Base-by-base conservation (phyloP, 2,797 vertebrate species). In the Sebastes nivosus region DNA sequence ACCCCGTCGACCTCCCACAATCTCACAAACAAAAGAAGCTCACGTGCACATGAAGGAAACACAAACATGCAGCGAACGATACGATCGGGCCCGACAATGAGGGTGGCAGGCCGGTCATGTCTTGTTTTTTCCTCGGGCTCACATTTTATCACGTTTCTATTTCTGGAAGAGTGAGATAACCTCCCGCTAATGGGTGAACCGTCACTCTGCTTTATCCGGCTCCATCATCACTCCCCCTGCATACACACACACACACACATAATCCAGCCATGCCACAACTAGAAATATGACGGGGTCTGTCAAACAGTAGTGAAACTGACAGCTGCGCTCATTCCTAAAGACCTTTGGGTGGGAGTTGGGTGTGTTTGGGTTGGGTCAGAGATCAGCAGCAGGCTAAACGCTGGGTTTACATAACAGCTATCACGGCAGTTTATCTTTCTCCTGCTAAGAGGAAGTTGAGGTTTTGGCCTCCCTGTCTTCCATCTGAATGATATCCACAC, bases 101-200 rank as follows among this genome's bases (percentile, higher is more conserved):
- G 72, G 65, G 65, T 4, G 66, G 68, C 70, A 4, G 68, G 18
- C 83, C 11, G 38, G 71, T 72, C 71, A 8, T 4, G 54, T 72
- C 67, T 84, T 63, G 29, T 76, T 89, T 72, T 87, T 67, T 78
- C 38, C 63, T 38, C 67, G 4, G 16, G 58, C 73, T 70, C 16
- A 0, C 63, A 67, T 80, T 81, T 87, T 61, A 83, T 84, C 84
- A 79, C 1, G 2, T 78, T 89, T 77, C 84, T 87, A 87, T 88
- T 90, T 80, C 69, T 79, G 83, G 79, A n/a, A 67, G 75, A 69
- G 57, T 63, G 60, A 77, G 78, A 92, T 81, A 83, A 76, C 69
- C 71, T 58, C 55, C 59, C 27, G 29, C 72, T 78, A 78, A 79
- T 65, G 77, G 60, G 69, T 24, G 74, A 81, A 77, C 72, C 14